Conservation (phyloP, 2,797 vertebrate species). For the Lutjanus argentimaculatus region DNA sequence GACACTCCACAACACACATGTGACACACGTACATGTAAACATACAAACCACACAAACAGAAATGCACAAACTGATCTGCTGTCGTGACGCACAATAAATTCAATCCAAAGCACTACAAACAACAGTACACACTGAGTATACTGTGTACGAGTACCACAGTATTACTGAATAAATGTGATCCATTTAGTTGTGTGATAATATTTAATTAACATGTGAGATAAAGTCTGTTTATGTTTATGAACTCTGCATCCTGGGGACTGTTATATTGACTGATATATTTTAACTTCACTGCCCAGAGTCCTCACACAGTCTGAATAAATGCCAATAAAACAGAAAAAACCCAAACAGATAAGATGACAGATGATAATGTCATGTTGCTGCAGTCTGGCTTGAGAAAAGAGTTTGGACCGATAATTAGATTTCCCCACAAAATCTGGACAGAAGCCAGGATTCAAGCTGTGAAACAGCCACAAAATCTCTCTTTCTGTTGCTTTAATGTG, state of each 20-base stretch:
- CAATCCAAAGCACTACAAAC: neutral
- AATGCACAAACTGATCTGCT: conserved; percentile 3
- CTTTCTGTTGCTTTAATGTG: neutral
- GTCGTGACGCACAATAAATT: conserved; percentile 12
- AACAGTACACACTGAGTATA: neutral
- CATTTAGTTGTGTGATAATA: conserved; percentile 9
- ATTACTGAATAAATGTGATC: conserved; percentile 10
- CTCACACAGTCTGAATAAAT: neutral
- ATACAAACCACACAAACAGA: neutral
- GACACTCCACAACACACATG: neutral
- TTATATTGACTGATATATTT: too few relatives aligned
- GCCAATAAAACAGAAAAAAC: neutral
- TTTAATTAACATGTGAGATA: conserved; percentile 14
- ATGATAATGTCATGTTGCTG: neutral
- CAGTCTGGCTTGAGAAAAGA: too few relatives aligned
- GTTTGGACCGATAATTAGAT: too few relatives aligned
- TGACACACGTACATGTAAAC: neutral
- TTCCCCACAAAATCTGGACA: too few relatives aligned
- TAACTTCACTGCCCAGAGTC: conserved; percentile 4
- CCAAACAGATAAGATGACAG: neutral
- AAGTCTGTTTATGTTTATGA: neutral
- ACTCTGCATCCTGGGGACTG: too few relatives aligned
- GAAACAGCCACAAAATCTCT: neutral
- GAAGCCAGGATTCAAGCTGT: too few relatives aligned
- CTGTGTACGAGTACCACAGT: conserved; percentile 1